Conservation (phyloP, 2,797 vertebrate genomes). For the Myotis daubentonii region DNA sequence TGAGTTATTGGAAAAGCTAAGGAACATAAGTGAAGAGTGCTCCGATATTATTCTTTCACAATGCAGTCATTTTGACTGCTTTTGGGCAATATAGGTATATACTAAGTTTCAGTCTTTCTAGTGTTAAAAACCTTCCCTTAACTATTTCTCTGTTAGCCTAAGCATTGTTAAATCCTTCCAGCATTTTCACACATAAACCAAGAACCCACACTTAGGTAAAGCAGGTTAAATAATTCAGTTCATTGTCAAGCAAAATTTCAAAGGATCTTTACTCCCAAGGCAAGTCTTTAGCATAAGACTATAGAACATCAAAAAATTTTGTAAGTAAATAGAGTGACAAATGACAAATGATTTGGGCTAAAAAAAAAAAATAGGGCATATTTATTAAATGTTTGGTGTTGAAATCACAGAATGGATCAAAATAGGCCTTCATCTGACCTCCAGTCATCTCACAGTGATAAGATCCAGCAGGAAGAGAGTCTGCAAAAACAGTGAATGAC, state of each 20-base stretch:
- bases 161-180: background rate
- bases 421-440: background rate
- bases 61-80: no score
- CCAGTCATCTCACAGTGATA: background rate
- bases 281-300: background rate
- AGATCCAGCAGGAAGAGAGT: background rate
- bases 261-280: background rate
- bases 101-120: no score
- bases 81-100: no score
- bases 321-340: background rate
- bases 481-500: background rate
- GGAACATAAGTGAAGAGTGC: no score
- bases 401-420: constrained; percentile 8
- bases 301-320: background rate
- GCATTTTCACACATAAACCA: background rate
- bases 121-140: background rate
- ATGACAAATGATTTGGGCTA: background rate
- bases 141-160: background rate
- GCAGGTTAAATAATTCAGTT: background rate
- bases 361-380: background rate
- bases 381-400: background rate
- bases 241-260: background rate
- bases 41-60: no score
- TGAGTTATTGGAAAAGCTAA: no score
- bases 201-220: background rate